Conservation (phyloP, 2,113 vertebrate genomes). For the Condylura cristata region DNA sequence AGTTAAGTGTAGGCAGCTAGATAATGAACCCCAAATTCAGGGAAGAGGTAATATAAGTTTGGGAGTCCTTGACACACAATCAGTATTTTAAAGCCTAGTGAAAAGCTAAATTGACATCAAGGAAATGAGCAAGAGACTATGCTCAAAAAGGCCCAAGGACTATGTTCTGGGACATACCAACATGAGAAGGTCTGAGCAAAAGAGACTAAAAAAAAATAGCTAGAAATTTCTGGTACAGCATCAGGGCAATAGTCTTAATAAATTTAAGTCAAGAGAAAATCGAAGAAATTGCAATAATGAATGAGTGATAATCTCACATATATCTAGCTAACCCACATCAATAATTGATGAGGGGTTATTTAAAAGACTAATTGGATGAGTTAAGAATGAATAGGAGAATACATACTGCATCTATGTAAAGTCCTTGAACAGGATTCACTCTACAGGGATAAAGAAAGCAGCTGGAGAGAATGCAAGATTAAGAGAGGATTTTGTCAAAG, state of each 20-base stretch:
- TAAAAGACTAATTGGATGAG: not conserved
- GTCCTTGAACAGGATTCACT: not conserved
- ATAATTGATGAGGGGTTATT: not conserved
- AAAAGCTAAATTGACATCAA: not conserved
- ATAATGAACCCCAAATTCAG: not conserved
- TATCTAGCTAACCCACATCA: not conserved
- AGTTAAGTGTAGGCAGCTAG: not conserved
- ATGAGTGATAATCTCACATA: not conserved
- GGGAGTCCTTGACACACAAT: not conserved
- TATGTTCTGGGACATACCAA: not conserved
- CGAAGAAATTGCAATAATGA: not conserved
- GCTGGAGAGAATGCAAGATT: not conserved
- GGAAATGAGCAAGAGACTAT: not conserved
- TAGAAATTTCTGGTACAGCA: not conserved
- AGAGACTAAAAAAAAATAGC: not conserved
- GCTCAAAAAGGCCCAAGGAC: not conserved
- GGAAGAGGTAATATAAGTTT: not conserved
- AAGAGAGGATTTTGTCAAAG: not conserved
- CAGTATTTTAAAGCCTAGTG: not conserved
- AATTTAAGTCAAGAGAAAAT: not conserved
- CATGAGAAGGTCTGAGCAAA: not conserved
- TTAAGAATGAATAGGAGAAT: not conserved
- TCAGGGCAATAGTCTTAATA: not conserved
- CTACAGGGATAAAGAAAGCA: not conserved
- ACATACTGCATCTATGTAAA: not conserved